Percentiles rank a stretch among this genome's conserved stretches.
These are phyloP conservation scores for Anoncus sp. DNA, from an alignment of 2,888 invertebrate genomes.

Conservation along the genomic window DNA sequence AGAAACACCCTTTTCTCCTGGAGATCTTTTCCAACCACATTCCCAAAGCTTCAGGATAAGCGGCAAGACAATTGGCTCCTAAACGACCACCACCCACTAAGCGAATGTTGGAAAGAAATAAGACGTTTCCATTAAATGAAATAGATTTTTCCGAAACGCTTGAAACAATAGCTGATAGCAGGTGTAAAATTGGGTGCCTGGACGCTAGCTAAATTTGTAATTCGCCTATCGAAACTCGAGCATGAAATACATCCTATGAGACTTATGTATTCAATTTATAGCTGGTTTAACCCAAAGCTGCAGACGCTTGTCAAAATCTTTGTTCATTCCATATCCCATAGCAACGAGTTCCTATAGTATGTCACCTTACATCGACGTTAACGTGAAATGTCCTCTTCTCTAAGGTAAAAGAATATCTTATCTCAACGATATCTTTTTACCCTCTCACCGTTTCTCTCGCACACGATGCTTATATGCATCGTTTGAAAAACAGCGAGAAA, in stretches of 20 bases:
- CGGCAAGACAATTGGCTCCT: not conserved
- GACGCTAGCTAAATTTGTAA: not conserved
- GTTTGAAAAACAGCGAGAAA: slow-evolving; percentile 11
- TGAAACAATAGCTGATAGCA: not conserved
- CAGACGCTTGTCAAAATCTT: too few relatives aligned
- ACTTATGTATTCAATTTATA: too few relatives aligned
- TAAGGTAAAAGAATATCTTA: too few relatives aligned
- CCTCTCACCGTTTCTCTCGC: not conserved
- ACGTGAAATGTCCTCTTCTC: too few relatives aligned
- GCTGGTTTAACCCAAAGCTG: too few relatives aligned
- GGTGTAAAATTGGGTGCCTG: not conserved
- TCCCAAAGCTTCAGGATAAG: not conserved
- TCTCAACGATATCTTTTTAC: not conserved
- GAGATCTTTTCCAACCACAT: not conserved
- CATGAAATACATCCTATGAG: too few relatives aligned
- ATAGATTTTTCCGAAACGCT: not conserved
- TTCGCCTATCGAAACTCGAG: not conserved
- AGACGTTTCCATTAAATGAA: slow-evolving; percentile 4
- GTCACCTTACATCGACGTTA: not conserved
- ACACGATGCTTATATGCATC: slow-evolving; percentile 16
- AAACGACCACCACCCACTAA: not conserved
- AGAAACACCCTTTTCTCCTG: slow-evolving; percentile 4
- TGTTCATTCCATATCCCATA: not conserved
- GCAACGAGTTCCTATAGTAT: slow-evolving; percentile 4
- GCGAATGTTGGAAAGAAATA: not conserved